Base-by-base conservation (phyloP, 2,797 vertebrate genomes). In the Potorous gilbertii region DNA sequence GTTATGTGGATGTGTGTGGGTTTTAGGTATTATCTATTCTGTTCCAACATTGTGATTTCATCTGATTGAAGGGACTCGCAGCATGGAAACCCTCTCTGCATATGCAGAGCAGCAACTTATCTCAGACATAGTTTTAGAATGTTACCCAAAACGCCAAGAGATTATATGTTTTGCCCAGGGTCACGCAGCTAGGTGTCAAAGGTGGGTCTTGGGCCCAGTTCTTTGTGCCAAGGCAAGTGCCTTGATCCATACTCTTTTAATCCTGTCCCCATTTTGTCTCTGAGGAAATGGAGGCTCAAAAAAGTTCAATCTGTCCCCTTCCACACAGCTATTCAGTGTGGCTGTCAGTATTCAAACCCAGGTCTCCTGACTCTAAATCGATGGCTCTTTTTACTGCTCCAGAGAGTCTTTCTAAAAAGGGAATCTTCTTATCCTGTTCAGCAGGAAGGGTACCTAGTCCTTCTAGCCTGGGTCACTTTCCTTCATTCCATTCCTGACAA, bases 401-500 rank as follows among this genome's bases (percentile, higher is more conserved):
- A 74, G n/a, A 8, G 11, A 4, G 40, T 18, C 74, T 81, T 27
- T 81, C n/a, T 81, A 46, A 81, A 40, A 81, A 24, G 21, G n/a
- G n/a, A 0, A 81, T 81, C 40, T 87, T 50, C 52, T 54, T 54
- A 13, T 52, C 12, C 50, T 12, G 1, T 52, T 90, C 29, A 54
- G 54, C 18, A 54, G 50, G 12, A 54, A 90, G 0, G 54, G 8
- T 4, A 57, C 0, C 0, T 74, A 0, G 13, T 91, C 0, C 0
- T 54, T 52, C 57, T 55, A 4, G 18, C 13, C 74, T 1, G 0
- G 14, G 97, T 95, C 91, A 92, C 9, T 81, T 96, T 62, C 55
- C 40, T 0, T 55, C 90, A 90, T 92, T 5, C 92, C 90, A 14
- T 74, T 93, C 52, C 3, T 97, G 97, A 97, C 95, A 94, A 97